Evolutionary conservation across 1,140 invertebrate species (phyloP), one percentile per base, ranked within the genome.

Genomic region (Pollicipes pollicipes): DNA sequence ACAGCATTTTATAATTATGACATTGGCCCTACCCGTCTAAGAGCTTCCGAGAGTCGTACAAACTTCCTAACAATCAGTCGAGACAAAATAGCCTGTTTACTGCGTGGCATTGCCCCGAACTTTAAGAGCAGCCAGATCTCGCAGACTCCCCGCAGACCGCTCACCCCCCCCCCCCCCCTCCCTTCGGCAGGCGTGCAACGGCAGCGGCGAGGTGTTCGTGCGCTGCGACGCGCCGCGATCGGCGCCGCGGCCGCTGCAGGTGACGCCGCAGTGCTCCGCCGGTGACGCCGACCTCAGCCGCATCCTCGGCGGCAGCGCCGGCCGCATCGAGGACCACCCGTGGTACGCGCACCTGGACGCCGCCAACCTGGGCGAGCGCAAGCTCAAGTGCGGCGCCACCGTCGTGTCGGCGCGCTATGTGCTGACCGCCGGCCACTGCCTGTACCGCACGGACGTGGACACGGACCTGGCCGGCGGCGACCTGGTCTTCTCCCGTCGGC

Each of bases 261-360:
- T 66, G 17, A 10, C 64, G 2, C 3, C 28, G 3, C 64, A 8
- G n/a, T 66, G 64, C 28, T 1, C n/a, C 64, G 28, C n/a, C 64
- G 27, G 3, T n/a, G 28, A 24, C 8, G 10, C 64, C 64, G 64
- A 66, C 28, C 64, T 66, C 3, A 29, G 64, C 64, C 64, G 64
- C n/a, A 66, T 66, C 64, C 64, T 66, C 10, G 64, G 64, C n/a
- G 64, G 64, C 64, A 28, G 27, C 64, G 64, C n/a, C 27, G 64
- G 27, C 64, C 27, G 28, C 64, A 66, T 66, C 64, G 10, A 66
- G n/a, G 27, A 66, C 27, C 28, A 28, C 27, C 27, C 64, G 3
- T 66, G 64, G 64, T 66, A 28, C 28, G 64, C 64, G 2, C 64
- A 66, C 64, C 3, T 66, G n/a, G 64, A 66, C 64, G 64, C 28